Percentiles rank a stretch among this genome's conserved stretches.
These are phyloP conservation scores for Oophaga pumilio DNA, from an alignment of 2,113 vertebrate species.

Conservation along the genomic window DNA sequence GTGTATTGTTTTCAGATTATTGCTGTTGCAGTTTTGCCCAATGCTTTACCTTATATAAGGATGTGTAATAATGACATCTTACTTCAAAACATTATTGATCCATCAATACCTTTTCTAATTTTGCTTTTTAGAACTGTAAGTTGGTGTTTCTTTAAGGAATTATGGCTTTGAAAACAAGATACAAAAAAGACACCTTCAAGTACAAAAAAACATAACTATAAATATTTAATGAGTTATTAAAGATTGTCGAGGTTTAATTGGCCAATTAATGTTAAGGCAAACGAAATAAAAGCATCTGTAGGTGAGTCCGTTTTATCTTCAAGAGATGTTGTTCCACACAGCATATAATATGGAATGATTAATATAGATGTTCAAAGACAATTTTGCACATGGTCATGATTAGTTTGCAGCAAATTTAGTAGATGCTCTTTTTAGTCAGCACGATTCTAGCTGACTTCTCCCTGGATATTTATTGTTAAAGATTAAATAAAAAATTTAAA, in stretches of 20 bases:
- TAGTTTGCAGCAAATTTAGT: constrained; percentile 14
- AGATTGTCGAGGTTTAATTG: constrained; percentile 3
- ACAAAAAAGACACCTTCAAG: not conserved
- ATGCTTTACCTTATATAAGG: not conserved
- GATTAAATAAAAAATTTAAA: not conserved
- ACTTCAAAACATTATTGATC: not conserved
- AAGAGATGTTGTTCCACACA: constrained; percentile 17
- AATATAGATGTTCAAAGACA: constrained; percentile 15
- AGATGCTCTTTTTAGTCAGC: constrained; percentile 3
- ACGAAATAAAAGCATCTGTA: constrained; percentile 34
- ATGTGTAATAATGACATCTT: not conserved
- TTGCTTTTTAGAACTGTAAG: not conserved
- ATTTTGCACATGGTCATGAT: not conserved
- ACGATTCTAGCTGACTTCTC: not conserved
- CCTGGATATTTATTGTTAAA: not conserved
- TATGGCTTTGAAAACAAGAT: not conserved
- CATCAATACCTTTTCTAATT: not conserved
- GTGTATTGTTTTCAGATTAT: too few species aligned
- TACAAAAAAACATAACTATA: not conserved
- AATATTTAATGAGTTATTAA: constrained; percentile 25
- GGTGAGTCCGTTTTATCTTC: constrained; percentile 36
- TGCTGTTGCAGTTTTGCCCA: too few species aligned
- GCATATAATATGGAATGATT: constrained; percentile 29
- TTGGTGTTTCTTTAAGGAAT: not conserved
- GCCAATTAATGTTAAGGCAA: constrained; percentile 23